Base-by-base conservation (phyloP, 1,140 invertebrate species). In the Pogonomyrmex barbatus region DNA sequence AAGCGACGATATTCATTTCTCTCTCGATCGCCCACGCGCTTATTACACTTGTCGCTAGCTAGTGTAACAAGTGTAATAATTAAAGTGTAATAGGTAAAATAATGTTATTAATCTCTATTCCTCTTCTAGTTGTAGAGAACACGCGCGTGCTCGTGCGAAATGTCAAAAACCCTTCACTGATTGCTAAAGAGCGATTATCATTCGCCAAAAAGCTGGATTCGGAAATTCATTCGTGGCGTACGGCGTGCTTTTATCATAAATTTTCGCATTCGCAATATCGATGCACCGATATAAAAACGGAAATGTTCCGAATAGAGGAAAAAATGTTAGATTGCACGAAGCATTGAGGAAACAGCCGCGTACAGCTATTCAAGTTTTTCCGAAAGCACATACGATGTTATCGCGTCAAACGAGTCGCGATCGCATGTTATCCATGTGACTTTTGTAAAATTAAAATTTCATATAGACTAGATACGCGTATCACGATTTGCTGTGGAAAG, bases 111-210 rank as follows among this genome's bases (percentile, higher is more conserved):
- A 60, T 73, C 9, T 42, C 42, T 47, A 24, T 76, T 63, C 5
- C 36, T 45, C 71, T 77, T 45, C n/a, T 45, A 24, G 24, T 10
- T 17, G 42, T 83, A 75, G 75, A 62, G 60, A 52, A n/a, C 5
- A 54, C 14, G 45, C 45, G 33, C 36, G 30, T 42, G 24, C 2
- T 62, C 45, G n/a, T 10, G 58, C n/a, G 56, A 9, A 12, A 58
- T 33, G 79, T 82, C 45, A 30, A 70, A 58, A 70, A 62, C 17
- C 8, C 47, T 86, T 82, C 50, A 58, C 5, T 70, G 45, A 54
- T 82, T 63, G 62, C 52, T 45, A 52, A 82, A 85, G 36, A 14
- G 14, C 45, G 54, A 86, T 86, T 86, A 70, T 81, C 54, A 36
- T 47, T n/a, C 24, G 30, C 30, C 54, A 24, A 24, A 24, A 81